Evolutionary conservation across 2,797 vertebrate genomes (phyloP), one percentile per base, ranked within the genome.

Genomic region (Pangasius larnaudii): DNA sequence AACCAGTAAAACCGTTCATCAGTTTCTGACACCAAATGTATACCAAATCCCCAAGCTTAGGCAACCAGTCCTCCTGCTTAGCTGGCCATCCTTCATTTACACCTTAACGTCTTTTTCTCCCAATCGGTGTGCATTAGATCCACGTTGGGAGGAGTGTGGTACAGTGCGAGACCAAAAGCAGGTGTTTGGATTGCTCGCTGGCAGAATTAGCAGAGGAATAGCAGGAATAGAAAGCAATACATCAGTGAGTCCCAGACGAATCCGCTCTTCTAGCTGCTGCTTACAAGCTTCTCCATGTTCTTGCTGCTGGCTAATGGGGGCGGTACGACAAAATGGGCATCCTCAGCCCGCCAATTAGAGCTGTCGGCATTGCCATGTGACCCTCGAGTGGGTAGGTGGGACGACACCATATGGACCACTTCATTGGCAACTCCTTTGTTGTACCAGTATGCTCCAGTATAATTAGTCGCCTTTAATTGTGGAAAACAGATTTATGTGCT

Each of bases 211-310:
- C 33, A 46, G 36, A 72, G 63, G 11, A 87, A 51, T 5, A 75
- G 59, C 72, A 88, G 71, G 30, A 87, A 86, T 90, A 88, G 85
- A 90, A 89, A 51, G 71, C 46, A 51, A 88, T 90, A 88, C 65
- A 84, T 92, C 87, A 90, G 74, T 19, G 10, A 36, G 61, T 84
- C 75, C 42, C 65, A 85, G 85, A 61, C 3, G 56, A 75, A 59
- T 72, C 58, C 27, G 18, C 42, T 39, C 49, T 81, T 85, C 33
- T 49, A 61, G 39, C 53, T 83, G 65, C 84, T 74, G 67, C 84
- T 59, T n/a, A 42, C 75, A 63, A 74, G 53, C 74, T 65, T 16
- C 82, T 63, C 33, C 56, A 7, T 58, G 87, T 83, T 83, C 56
- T 16, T 69, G 13, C 61, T 49, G 85, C 6, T 53, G 4, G 46